Percentiles rank a stretch among this genome's conserved stretches.
phyloP scores from a whole-genome alignment of 2,113 vertebrate species.

The Acrocephalus kingi region DNA sequence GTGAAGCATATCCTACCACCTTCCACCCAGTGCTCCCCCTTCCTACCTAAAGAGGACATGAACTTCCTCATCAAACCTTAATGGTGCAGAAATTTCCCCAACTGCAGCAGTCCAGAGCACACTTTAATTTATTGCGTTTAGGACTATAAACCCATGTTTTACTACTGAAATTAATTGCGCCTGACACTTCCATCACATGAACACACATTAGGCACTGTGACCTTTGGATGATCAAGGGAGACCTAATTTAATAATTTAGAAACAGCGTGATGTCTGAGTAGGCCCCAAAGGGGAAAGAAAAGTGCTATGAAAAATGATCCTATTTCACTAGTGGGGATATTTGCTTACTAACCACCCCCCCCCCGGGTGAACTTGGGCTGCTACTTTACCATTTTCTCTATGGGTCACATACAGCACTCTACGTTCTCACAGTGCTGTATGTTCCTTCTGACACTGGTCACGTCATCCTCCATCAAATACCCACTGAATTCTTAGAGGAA shows the following conservation, averaged over 20 bases:
- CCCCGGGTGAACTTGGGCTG: background rate
- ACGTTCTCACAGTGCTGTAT: background rate
- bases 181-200: constrained; percentile 70
- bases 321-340: background rate
- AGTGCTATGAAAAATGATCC: constrained; percentile 30
- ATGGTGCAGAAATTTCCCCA: constrained; percentile 64
- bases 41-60: background rate
- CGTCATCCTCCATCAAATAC: background rate
- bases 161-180: constrained; percentile 59
- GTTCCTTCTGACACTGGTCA: background rate
- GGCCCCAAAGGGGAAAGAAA: constrained; percentile 29
- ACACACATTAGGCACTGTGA: constrained; percentile 57
- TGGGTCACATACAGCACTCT: background rate
- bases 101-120: constrained; percentile 17
- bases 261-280: background rate
- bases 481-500: background rate
- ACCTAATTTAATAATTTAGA: constrained; percentile 69
- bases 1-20: background rate
- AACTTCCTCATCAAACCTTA: constrained; percentile 52
- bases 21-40: background rate
- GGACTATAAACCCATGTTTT: constrained; percentile 61
- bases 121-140: constrained; percentile 53
- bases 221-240: constrained; percentile 62
- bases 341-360: background rate
- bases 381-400: background rate